Percentiles rank a stretch among this genome's conserved stretches.
phyloP scores from a whole-genome alignment of 2,113 vertebrate genomes.

The Dipodomys spectabilis region DNA sequence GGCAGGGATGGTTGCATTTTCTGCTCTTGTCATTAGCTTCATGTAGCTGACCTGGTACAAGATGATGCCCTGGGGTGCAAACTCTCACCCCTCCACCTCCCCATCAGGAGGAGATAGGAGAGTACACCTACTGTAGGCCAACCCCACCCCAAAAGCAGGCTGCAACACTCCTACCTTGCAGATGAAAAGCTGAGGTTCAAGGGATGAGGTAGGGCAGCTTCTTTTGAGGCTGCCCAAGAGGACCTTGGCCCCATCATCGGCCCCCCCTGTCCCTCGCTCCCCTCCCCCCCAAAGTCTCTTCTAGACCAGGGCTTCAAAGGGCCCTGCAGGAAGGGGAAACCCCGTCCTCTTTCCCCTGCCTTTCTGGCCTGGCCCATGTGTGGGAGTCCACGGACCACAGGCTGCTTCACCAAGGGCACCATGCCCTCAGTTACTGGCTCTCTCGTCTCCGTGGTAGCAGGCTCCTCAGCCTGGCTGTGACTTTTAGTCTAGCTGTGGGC shows the following conservation, averaged over 20 bases:
- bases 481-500: background rate
- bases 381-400: too few species aligned
- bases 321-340: too few species aligned
- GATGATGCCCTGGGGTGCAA: accelerated
- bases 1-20: too few species aligned
- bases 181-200: background rate
- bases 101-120: background rate
- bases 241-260: too few species aligned
- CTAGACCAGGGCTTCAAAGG: too few species aligned
- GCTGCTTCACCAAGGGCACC: too few species aligned
- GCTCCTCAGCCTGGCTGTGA: too few species aligned
- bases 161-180: background rate
- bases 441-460: too few species aligned
- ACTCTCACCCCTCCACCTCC: background rate
- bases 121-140: background rate
- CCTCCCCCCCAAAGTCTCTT: background rate
- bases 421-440: too few species aligned
- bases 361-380: background rate
- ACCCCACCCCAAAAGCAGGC: accelerated
- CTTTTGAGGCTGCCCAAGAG: background rate
- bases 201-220: too few species aligned
- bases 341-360: too few species aligned
- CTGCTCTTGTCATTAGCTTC: background rate
- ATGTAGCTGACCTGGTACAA: background rate
- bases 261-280: too few species aligned